Evolutionary conservation across 2,797 vertebrate species (phyloP), one percentile per base, ranked within the genome.

Genomic region (Gouania willdenowi): DNA sequence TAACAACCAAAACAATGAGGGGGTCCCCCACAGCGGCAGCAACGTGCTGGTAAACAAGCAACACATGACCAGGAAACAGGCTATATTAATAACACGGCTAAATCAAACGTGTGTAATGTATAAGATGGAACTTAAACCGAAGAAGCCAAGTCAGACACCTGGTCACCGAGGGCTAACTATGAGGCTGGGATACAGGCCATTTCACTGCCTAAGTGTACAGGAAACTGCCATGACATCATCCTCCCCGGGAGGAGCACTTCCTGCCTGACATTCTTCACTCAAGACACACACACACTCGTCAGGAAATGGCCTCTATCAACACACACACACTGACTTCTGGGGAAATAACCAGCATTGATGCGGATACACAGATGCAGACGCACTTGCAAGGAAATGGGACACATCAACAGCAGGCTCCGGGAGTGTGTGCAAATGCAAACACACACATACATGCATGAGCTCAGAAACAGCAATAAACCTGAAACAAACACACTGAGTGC

Each of bases 241-340:
- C 66, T 84, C 66, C 66, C 71, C 59, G 75, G 84, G 84, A 88
- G 83, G 84, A 87, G 81, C 72, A 81, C 81, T 88, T 86, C 84
- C 86, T 86, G 78, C 62, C 70, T 44, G 80, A 85, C 82, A 85
- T 86, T 87, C 84, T 84, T 87, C 80, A 77, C 75, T 85, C 80
- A 82, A 86, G 66, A 79, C 63, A 67, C 66, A 76, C 66, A 19
- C 74, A 70, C 81, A 77, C 72, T 76, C 37, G 12, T 44, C 78
- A 86, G 83, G 83, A 87, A 87, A 84, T 75, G 70, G 83, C 75
- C 65, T 77, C 75, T 79, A 77, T 86, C 81, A 84, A 82, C 79
- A 75, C 71, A 72, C 71, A 71, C 68, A 71, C 62, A 71, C 77
- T 76, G 44, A 56, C 66, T 66, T 50, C 52, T 27, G 32, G 55